Percentiles rank a stretch among this genome's conserved stretches.
phyloP scores from a whole-genome alignment of 2,113 vertebrate genomes.

The Epinephelus cyanopodus region DNA sequence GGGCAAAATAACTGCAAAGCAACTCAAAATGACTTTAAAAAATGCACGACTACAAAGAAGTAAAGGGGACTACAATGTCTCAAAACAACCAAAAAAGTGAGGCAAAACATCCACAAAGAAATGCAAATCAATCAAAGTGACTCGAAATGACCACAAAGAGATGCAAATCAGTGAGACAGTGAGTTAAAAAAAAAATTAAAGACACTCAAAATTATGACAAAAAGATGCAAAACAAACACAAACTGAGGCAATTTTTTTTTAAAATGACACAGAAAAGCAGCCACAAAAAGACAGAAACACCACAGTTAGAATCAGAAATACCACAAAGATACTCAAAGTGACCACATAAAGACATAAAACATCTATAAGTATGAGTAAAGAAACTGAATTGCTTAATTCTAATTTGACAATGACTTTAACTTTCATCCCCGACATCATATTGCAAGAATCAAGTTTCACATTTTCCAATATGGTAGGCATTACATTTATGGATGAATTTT shows the following conservation, averaged over 20 bases:
- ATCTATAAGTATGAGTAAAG: background rate
- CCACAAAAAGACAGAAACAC: background rate
- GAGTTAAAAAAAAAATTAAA: background rate
- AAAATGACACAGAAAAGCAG: background rate
- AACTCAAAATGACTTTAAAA: no score
- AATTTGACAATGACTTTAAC: background rate
- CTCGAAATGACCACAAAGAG: background rate
- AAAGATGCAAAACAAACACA: background rate
- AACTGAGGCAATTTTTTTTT: background rate
- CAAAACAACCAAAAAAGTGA: background rate
- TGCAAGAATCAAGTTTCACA: constrained; percentile 17
- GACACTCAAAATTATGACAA: background rate
- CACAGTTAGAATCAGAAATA: no score
- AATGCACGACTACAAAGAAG: no score
- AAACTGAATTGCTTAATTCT: background rate
- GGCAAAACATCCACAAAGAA: background rate
- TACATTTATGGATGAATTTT: constrained; percentile 26
- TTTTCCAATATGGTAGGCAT: constrained; percentile 30
- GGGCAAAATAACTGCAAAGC: background rate
- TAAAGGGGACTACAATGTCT: no score
- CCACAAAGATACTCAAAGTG: no score
- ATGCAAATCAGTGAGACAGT: background rate
- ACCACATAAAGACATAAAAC: background rate
- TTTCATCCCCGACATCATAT: background rate
- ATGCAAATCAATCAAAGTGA: background rate